Percentiles rank a stretch among this genome's conserved stretches.
Evolutionary conservation across 1,140 invertebrate genomes (phyloP).

Genomic region (Drosophila willistoni): DNA sequence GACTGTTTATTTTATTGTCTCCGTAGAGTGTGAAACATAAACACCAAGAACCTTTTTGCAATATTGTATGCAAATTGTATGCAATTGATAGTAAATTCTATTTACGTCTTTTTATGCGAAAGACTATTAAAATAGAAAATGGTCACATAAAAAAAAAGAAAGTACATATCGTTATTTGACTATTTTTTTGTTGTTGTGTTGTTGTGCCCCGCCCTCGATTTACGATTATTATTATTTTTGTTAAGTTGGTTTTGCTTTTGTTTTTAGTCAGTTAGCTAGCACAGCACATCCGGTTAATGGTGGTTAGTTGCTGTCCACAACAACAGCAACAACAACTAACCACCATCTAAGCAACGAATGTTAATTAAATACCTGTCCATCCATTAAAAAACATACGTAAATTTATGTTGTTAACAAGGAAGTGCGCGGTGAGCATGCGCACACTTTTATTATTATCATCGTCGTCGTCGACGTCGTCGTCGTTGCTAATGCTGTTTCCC

Average conservation of each 20-base stretch:
- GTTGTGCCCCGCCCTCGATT: conserved; percentile 37
- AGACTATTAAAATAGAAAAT: too few species aligned
- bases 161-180: conserved; percentile 6
- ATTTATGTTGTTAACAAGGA: conserved; percentile 81
- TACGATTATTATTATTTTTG: conserved; percentile 16
- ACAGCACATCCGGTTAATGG: conserved; percentile 55
- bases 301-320: conserved; percentile 15
- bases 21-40: too few species aligned
- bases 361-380: conserved; percentile 80
- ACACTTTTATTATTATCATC: conserved; percentile 79
- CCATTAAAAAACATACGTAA: conserved; percentile 80
- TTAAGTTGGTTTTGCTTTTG: conserved; percentile 27
- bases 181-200: conserved; percentile 20
- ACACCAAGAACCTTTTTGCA: too few species aligned
- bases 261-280: not conserved
- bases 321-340: not conserved
- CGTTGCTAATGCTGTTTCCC: conserved; percentile 11
- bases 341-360: conserved; percentile 48
- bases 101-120: too few species aligned
- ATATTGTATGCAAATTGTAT: too few species aligned
- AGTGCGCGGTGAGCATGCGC: conserved; percentile 72
- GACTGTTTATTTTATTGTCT: too few species aligned
- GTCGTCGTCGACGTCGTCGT: conserved; percentile 28
- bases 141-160: conserved; percentile 14
- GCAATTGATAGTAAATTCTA: too few species aligned